Base-by-base conservation (phyloP, 2,113 vertebrate genomes). In the Poecilia latipinna region DNA sequence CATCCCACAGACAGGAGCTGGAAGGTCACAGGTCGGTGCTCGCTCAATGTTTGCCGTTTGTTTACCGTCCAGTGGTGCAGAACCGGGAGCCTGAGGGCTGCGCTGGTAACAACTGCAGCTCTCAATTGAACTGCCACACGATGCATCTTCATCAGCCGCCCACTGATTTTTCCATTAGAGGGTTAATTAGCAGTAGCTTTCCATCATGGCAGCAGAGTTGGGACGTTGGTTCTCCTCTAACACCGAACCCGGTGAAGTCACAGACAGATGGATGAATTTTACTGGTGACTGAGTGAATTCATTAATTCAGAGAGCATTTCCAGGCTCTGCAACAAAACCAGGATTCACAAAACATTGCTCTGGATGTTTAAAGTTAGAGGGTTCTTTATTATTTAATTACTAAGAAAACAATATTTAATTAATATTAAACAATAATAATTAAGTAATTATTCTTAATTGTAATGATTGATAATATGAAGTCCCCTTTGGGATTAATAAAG, bases 151-250 rank as follows among this genome's bases (percentile, higher is more conserved):
- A 68, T 65, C 82, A 82, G 80, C 71, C 65, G 78, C 63, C 61
- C 78, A 92, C 76, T 75, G 92, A 93, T 94, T 91, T 93, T 93
- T 94, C 93, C 92, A 86, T 79, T 35, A 63, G 77, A n/a, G 28
- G 51, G 65, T 86, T 82, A 67, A 79, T 88, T 76, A 88, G 74
- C 17, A 22, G 57, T 63, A 65, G 75, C 70, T 42, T 60, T 61
- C 77, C 60, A 68, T 77, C n/a, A 32, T 39, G 51, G 51, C 65
- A 63, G 44, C 66, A 28, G 64, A 65, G n/a, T 42, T 6, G 61
- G 33, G 17, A 48, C 19, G 15, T 48, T 44, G 42, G 61, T 51
- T 12, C 64, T 63, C 73, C 78, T 35, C 28, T 32, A 8, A 68
- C 61, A 54, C 62, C 22, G 26, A 74, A 69, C 4, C 29, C 19